These are phyloP conservation scores for Stomatorhinus walkeri DNA, from an alignment of 2,797 vertebrate genomes.

Conservation along the genomic window DNA sequence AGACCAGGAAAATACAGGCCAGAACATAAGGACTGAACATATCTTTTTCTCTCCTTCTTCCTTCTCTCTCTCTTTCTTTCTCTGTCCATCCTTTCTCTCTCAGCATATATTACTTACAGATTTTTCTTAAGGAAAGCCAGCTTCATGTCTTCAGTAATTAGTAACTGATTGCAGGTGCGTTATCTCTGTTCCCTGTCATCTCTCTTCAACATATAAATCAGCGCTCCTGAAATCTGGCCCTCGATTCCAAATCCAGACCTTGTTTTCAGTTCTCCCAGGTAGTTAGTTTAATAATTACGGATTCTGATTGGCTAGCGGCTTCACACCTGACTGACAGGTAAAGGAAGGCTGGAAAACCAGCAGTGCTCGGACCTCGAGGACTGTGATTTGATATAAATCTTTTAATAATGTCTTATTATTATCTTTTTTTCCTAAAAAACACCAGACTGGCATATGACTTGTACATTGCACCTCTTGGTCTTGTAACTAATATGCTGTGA, in stretches of 20 bases:
- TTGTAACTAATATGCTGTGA: neutral
- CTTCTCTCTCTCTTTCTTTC: neutral
- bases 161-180: neutral
- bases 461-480: neutral
- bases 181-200: neutral
- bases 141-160: neutral
- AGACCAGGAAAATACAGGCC: neutral
- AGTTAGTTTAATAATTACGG: neutral
- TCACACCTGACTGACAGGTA: neutral
- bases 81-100: neutral
- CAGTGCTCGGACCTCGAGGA: neutral
- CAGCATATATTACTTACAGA: neutral
- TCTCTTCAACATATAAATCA: neutral
- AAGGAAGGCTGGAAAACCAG: neutral
- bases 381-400: neutral
- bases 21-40: neutral
- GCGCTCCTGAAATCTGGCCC: neutral
- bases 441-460: neutral
- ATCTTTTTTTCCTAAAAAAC: neutral
- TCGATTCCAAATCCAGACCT: neutral
- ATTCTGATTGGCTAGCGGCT: neutral
- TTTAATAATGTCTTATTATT: neutral
- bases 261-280: neutral
- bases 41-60: neutral
- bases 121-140: neutral